Evolutionary conservation across 2,888 invertebrate genomes (phyloP), one percentile per base, ranked within the genome.

Genomic region (Habrosyne pyritoides): DNA sequence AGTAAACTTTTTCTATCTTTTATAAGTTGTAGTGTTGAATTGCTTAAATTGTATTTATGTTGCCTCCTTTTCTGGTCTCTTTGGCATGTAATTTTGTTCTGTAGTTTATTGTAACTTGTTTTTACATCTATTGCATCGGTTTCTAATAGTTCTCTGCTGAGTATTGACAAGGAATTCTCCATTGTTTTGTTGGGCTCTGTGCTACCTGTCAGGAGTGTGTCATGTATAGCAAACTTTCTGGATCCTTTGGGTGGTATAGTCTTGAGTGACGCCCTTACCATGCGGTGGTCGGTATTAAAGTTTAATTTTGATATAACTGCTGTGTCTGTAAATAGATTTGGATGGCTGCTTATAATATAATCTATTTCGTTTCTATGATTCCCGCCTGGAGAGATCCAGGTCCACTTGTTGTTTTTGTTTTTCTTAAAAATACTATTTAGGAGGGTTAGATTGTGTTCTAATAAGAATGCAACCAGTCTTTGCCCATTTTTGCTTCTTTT

Each of bases 361-460:
- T 24, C 24, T 24, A 24, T 24, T 30, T 66, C 63, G 21, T 60
- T 66, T 56, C 48, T 61, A 21, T 24, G 6, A 5, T 53, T 60
- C 47, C 61, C 61, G 48, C 59, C 62, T 26, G 61, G 61, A 22
- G 65, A 62, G 1, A 56, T 30, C 63, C 63, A 64, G 0, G 60
- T 65, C 65, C 24, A 24, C 24, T 24, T 24, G n/a, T 7, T 52
- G 53, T 60, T 60, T 8, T 21, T 21, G 18, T 61, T 61, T 53
- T 67, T 67, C n/a, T 46, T 57, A 49, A 53, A 67, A 1, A 64
- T 30, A 2, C 53, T 48, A 24, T 63, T 61, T 2, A 63, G 51
- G 0, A 60, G 24, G 7, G 53, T 56, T 42, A 63, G 24, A 24
- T 63, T 58, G n/a, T 58, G 42, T 52, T 63, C 54, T 0, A 58